Base-by-base conservation (phyloP, 2,113 vertebrate genomes). In the Myrmecophaga tridactyla region DNA sequence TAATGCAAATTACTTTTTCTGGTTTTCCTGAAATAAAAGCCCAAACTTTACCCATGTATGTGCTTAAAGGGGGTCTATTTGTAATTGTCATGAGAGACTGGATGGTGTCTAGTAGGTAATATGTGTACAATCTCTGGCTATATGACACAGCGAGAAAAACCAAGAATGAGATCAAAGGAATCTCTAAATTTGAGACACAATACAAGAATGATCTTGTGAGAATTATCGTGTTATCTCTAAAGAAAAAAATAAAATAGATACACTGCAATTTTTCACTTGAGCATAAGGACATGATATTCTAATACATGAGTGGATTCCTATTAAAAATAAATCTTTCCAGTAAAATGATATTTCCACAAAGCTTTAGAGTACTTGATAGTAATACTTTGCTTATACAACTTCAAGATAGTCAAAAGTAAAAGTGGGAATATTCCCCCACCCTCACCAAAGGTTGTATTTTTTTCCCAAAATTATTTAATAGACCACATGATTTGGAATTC, bases 291-390 rank as follows among this genome's bases (percentile, higher is more conserved):
- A 58, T 70, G 21, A 78, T 89, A 86, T 60, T 65, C 0, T 73
- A 82, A 56, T 4, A 67, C 17, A 25, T 21, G 62, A 63, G 1
- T 51, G 12, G 6, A 11, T 86, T 82, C 5, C 25, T 76, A 69
- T 73, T 93, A 58, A 87, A 87, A 87, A 85, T n/a, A 90, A 58
- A 58, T 7, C 25, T 95, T 82, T 67, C 39, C 31, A 80, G 39
- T 43, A 60, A 72, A 21, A 31, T 36, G 4, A 63, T 65, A 76
- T 48, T 81, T 89, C 51, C 36, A 4, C 10, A 31, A 89, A 94
- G 27, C 25, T 86, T 75, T 70, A 84, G 25, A 86, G 15, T 51
- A 73, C 41, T 63, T 63, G 3, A 3, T 1, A 70, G 7, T 17
- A 6, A 81, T 69, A 9, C 0, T 65, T 88, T 56, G 21, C 36